Evolutionary conservation across 2,797 vertebrate genomes (phyloP).

Genomic region (Malacoraja senta): DNA sequence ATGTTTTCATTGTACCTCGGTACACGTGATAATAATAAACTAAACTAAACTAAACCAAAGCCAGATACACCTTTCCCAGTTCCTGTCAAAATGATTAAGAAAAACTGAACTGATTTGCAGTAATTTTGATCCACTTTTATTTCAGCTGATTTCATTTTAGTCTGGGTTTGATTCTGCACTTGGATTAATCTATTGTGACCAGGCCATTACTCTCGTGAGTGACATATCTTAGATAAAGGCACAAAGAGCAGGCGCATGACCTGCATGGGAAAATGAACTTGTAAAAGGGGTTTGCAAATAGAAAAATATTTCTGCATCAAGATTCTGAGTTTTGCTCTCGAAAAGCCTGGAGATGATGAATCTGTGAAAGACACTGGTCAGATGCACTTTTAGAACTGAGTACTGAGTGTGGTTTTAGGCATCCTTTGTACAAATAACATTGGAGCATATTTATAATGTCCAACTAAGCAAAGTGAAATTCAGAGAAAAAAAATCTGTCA

Average conservation of each 20-base stretch:
- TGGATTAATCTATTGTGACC: background rate
- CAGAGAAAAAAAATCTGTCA: background rate
- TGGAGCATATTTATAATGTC: background rate
- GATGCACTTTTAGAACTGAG: background rate
- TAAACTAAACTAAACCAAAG: background rate
- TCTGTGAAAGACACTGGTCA: background rate
- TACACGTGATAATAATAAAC: too few species aligned
- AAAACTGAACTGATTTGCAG: background rate
- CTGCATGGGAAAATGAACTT: background rate
- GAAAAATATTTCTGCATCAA: background rate
- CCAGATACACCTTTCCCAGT: background rate
- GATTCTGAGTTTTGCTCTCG: background rate
- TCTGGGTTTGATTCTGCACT: background rate
- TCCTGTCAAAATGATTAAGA: background rate
- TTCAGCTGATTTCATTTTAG: background rate
- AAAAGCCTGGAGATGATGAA: background rate
- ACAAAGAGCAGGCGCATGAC: background rate
- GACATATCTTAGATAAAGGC: background rate
- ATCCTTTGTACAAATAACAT: background rate
- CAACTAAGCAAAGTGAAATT: background rate
- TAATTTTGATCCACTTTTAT: background rate
- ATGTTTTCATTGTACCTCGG: too few species aligned
- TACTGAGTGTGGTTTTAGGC: background rate
- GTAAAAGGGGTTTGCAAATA: background rate
- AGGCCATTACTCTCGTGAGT: background rate